Conservation (phyloP, 1,140 invertebrate genomes). For the Chrysoperla carnea region DNA sequence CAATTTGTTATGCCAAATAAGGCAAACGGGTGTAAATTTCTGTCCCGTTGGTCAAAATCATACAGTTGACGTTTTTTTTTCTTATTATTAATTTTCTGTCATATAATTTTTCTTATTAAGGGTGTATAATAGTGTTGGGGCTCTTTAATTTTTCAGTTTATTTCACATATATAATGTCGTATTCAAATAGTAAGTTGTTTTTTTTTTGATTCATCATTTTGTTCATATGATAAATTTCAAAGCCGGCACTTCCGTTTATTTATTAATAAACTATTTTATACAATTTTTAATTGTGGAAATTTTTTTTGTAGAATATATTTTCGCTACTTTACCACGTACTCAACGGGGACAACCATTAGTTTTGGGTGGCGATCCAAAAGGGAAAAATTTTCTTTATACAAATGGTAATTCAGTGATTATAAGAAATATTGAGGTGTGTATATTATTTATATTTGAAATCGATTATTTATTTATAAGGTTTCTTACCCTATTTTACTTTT, state of each 20-base stretch:
- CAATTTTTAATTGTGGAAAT: neutral
- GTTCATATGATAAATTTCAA: neutral
- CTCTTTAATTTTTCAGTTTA: neutral
- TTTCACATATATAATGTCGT: constrained; percentile 1
- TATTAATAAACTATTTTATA: neutral
- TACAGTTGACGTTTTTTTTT: neutral
- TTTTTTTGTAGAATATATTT: constrained; percentile 61
- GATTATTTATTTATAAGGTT: neutral
- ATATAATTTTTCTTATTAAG: neutral
- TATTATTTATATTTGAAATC: constrained; percentile 3
- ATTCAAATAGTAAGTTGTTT: constrained; percentile 3
- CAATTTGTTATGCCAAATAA: neutral
- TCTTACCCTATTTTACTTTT: neutral
- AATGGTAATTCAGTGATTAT: constrained; percentile 98
- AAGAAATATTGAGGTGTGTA: constrained; percentile 77
- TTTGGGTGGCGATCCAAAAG: constrained; percentile 87
- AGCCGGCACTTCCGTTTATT: constrained; percentile 2
- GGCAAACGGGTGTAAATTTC: neutral
- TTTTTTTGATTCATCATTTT: neutral
- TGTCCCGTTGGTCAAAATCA: neutral
- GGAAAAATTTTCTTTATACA: constrained; percentile 92
- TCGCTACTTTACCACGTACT: constrained; percentile 83
- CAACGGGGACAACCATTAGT: constrained; percentile 84
- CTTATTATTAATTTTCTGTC: neutral
- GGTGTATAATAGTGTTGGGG: neutral